Base-by-base conservation (phyloP, 2,113 vertebrate species). In the Tamias sibiricus region DNA sequence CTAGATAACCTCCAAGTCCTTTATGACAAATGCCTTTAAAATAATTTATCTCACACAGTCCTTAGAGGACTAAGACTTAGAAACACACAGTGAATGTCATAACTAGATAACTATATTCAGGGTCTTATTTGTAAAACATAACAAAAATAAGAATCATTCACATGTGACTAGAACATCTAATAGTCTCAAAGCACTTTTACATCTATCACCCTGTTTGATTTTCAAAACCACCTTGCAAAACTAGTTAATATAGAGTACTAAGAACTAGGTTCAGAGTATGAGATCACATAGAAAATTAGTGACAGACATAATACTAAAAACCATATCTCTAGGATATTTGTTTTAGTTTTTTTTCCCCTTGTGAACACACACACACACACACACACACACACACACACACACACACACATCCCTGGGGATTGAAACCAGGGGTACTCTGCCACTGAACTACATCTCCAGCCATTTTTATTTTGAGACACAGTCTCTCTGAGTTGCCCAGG, bases 91-190 rank as follows among this genome's bases (percentile, higher is more conserved):
- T 52, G 17, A 87, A 87, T 79, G 26, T 81, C n/a, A 54, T 66
- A 76, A 66, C 37, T 88, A 81, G 32, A 72, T 8, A 42, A 79
- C 75, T 87, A 71, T 20, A 91, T 32, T 64, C 49, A 75, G 88
- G 91, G 44, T 42, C 19, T 14, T 66, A 81, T 87, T 80, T 80
- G 47, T 77, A 66, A 81, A 91, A 79, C 22, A 57, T 57, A 86
- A n/a, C n/a, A 62, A 87, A 96, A 92, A 79, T 82, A 93, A 91
- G 40, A 93, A 82, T 75, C 8, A 47, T 92, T 69, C 69, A 68
- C 17, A 62, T 74, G n/a, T 66, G 35, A 85, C 44, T 54, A 93
- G 69, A 91, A 71, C 6, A 44, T 54, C 92, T 84, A 72, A 52
- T 84, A 82, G n/a, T 93, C 82, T 87, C 42, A 66, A 69, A 66